Percentiles rank a stretch among this genome's conserved stretches.
phyloP scores from a whole-genome alignment of 2,888 invertebrate species.

The Tryphoninae sp. region DNA sequence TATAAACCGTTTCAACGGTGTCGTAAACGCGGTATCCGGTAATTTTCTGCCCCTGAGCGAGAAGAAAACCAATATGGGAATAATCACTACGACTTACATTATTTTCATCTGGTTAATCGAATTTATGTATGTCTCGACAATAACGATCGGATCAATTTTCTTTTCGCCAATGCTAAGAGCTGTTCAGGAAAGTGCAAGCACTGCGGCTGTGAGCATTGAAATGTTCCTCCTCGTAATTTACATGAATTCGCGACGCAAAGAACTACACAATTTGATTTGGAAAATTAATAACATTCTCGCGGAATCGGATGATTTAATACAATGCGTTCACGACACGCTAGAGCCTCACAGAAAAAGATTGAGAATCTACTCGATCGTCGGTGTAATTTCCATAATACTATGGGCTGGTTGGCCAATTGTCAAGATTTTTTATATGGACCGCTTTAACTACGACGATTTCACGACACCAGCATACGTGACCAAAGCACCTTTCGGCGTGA shows the following conservation, averaged over 20 bases:
- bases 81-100: slow-evolving; percentile 48
- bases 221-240: slow-evolving; percentile 55
- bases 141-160: slow-evolving; percentile 45
- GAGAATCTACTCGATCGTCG: slow-evolving; percentile 63
- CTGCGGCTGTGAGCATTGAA: slow-evolving; percentile 60
- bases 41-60: slow-evolving; percentile 66
- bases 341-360: slow-evolving; percentile 61
- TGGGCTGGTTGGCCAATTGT: slow-evolving; percentile 63
- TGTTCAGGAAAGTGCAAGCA: slow-evolving; percentile 61
- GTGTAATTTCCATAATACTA: slow-evolving; percentile 26
- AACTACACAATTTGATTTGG: slow-evolving; percentile 61
- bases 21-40: slow-evolving; percentile 66
- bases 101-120: slow-evolving; percentile 58
- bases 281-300: slow-evolving; percentile 61
- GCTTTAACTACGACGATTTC: slow-evolving; percentile 68
- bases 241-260: slow-evolving; percentile 58
- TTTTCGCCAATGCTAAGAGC: slow-evolving; percentile 56
- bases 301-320: slow-evolving; percentile 45
- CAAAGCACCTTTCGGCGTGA: slow-evolving; percentile 61
- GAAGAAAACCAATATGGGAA: slow-evolving; percentile 18
- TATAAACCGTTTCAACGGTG: slow-evolving; percentile 63
- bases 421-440: slow-evolving; percentile 47
- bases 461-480: slow-evolving; percentile 62
- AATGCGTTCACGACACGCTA: slow-evolving; percentile 34
- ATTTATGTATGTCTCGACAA: slow-evolving; percentile 18